Percentiles rank a stretch among this genome's conserved stretches.
Conservation (phyloP, 1,140 invertebrate species). For the Microplitis mediator region DNA sequence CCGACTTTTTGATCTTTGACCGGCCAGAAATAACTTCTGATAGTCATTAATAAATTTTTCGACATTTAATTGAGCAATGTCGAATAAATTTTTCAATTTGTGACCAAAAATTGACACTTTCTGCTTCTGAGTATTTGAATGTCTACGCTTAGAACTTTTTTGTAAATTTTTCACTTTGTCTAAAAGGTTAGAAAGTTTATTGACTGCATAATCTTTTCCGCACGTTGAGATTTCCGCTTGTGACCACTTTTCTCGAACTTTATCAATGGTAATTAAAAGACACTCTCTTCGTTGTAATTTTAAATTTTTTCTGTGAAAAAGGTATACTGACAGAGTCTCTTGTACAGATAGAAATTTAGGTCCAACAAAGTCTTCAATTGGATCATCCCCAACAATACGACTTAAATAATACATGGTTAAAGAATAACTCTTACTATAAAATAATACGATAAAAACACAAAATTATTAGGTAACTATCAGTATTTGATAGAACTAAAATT, state of each 20-base stretch:
- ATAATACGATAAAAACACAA: not conserved
- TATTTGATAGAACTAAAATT: not conserved
- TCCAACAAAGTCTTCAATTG: conserved; percentile 7
- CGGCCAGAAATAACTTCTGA: not conserved
- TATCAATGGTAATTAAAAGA: not conserved
- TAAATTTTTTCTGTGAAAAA: not conserved
- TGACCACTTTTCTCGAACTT: conserved; percentile 13
- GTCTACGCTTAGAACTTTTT: not conserved
- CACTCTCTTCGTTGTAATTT: not conserved
- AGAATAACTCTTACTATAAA: not conserved
- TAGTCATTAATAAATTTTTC: not conserved
- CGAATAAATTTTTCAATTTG: conserved; percentile 11
- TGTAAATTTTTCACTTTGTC: not conserved
- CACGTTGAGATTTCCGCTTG: conserved; percentile 6
- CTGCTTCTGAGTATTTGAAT: not conserved
- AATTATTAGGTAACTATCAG: conserved; percentile 4
- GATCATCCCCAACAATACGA: conserved; percentile 8
- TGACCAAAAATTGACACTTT: not conserved
- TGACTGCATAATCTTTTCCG: not conserved
- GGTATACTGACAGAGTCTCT: conserved; percentile 10
- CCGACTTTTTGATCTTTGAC: conserved; percentile 4
- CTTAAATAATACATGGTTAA: conserved; percentile 2
- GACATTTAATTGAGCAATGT: conserved; percentile 3
- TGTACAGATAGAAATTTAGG: not conserved
- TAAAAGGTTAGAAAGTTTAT: not conserved